These are phyloP conservation scores for Tillus elongatus DNA, from an alignment of 2,888 invertebrate species.

Conservation along the genomic window DNA sequence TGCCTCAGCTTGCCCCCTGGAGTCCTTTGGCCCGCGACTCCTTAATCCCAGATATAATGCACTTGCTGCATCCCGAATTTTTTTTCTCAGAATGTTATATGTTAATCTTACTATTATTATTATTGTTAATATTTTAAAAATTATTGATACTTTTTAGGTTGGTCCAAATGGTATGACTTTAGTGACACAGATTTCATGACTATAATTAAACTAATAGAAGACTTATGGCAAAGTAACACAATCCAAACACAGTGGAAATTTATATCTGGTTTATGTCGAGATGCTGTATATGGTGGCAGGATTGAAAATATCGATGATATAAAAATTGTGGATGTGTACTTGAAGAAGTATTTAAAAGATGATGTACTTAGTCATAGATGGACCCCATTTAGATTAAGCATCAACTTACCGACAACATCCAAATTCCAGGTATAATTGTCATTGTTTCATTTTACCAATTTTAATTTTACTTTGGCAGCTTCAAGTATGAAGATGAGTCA, in stretches of 20 bases:
- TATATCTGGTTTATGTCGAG: conserved; percentile 65
- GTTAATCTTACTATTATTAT: too few species aligned
- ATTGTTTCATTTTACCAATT: too few species aligned
- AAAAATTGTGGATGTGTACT: conserved; percentile 56
- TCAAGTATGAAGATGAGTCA: not conserved
- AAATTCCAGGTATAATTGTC: conserved; percentile 48
- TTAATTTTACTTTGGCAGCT: too few species aligned
- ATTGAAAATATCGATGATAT: conserved; percentile 71
- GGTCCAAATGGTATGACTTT: conserved; percentile 86
- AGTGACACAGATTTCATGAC: conserved; percentile 71
- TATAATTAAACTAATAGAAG: conserved; percentile 54
- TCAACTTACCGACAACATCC: conserved; percentile 46
- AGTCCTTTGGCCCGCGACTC: too few species aligned
- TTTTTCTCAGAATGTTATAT: too few species aligned
- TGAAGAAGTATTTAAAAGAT: conserved; percentile 52
- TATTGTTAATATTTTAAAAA: too few species aligned
- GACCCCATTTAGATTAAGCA: conserved; percentile 46
- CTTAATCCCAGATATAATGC: too few species aligned
- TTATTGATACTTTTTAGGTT: too few species aligned
- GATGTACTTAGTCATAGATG: conserved; percentile 52
- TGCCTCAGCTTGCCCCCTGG: too few species aligned
- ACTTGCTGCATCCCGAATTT: too few species aligned
- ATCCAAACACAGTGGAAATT: conserved; percentile 56
- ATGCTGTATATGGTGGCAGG: conserved; percentile 78
- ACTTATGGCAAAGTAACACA: conserved; percentile 36